Evolutionary conservation across 2,797 vertebrate species (phyloP).

Genomic region (Adelosebastes latens): DNA sequence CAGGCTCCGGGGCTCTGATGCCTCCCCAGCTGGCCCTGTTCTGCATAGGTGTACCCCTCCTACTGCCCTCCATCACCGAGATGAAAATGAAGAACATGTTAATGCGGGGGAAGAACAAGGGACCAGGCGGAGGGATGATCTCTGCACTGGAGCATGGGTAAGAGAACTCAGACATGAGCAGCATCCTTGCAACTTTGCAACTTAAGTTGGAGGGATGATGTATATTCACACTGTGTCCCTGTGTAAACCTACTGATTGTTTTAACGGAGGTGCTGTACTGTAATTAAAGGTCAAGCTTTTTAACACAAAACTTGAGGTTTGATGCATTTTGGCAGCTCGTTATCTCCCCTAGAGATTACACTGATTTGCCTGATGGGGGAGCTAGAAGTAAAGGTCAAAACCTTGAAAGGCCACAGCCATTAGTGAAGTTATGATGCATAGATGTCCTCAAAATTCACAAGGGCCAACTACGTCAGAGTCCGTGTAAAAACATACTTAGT

Average conservation of each 20-base stretch:
- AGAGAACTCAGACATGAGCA: constrained; percentile 8
- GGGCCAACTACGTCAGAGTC: background rate
- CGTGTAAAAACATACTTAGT: background rate
- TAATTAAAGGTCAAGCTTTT: constrained; percentile 59
- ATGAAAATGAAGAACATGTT: constrained; percentile 89
- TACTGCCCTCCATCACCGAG: constrained; percentile 88
- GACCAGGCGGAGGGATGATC: constrained; percentile 63
- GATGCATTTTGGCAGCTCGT: constrained; percentile 47
- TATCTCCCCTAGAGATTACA: constrained; percentile 22
- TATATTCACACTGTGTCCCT: constrained; percentile 7
- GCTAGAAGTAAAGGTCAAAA: constrained; percentile 53
- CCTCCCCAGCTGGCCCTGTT: constrained; percentile 93
- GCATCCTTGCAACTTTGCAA: background rate
- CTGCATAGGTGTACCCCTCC: constrained; percentile 90
- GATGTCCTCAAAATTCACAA: background rate
- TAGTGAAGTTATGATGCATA: background rate
- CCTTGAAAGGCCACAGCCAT: constrained; percentile 1
- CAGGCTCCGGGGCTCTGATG: constrained; percentile 81
- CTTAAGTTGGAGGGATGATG: constrained; percentile 7
- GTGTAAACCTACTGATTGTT: constrained; percentile 11
- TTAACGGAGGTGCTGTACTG: constrained; percentile 18
- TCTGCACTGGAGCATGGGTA: constrained; percentile 82
- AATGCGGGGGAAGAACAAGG: constrained; percentile 88
- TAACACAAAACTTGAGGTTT: constrained; percentile 25
- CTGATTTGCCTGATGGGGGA: constrained; percentile 20